Percentiles rank a stretch among this genome's conserved stretches.
phyloP scores from a whole-genome alignment of 1,140 invertebrate genomes.

The Lineus longissimus region DNA sequence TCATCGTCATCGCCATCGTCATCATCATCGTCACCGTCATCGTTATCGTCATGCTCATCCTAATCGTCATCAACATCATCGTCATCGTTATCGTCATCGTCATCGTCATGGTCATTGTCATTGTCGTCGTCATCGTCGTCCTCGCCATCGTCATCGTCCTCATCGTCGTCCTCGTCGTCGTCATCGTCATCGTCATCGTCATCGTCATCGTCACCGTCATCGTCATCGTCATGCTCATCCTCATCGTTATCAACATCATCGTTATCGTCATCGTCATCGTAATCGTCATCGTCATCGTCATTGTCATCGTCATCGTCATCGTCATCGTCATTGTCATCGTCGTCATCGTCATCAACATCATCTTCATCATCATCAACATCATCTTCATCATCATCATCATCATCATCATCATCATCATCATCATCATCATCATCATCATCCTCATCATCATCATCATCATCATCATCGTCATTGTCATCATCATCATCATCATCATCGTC shows the following conservation, averaged over 20 bases:
- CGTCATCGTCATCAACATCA: too few species aligned
- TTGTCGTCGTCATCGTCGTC: conserved; percentile 1
- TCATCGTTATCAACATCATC: conserved; percentile 13
- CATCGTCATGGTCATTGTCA: conserved; percentile 6
- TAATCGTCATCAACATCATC: background rate
- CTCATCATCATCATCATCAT: conserved; percentile 10
- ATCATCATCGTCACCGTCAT: too few species aligned
- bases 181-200: too few species aligned
- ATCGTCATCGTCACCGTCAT: background rate
- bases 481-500: too few species aligned
- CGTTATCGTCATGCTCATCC: too few species aligned
- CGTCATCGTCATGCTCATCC: conserved; percentile 13
- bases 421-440: background rate
- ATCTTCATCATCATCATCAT: conserved; percentile 15
- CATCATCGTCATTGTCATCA: conserved; percentile 3
- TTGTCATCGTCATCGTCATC: conserved; percentile 9
- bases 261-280: conserved; percentile 11
- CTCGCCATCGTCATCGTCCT: background rate
- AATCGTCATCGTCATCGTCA: conserved; percentile 6
- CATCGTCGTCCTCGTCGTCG: too few species aligned
- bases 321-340: too few species aligned
- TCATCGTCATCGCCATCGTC: background rate
- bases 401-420: conserved; percentile 7
- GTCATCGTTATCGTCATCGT: background rate
- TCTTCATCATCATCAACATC: conserved; percentile 16